phyloP scores from a whole-genome alignment of 2,113 vertebrate genomes.

The Serilophus lunatus region DNA sequence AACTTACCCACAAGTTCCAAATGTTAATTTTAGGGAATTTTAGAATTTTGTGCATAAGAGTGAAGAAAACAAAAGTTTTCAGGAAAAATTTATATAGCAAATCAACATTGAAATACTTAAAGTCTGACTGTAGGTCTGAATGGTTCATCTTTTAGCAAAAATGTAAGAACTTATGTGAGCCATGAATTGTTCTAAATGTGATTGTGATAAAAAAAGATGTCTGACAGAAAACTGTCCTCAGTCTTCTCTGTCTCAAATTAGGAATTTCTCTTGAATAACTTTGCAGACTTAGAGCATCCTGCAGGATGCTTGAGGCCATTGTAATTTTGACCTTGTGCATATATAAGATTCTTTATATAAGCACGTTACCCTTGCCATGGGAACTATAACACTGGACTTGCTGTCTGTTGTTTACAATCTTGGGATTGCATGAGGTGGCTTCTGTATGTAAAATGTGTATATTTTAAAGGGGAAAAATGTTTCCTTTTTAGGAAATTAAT shows the following conservation, averaged over 20 bases:
- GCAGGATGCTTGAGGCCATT: background rate
- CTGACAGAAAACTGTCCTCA: background rate
- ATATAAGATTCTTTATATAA: background rate
- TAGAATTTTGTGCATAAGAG: background rate
- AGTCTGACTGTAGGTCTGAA: background rate
- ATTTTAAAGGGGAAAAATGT: background rate
- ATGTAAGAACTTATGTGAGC: background rate
- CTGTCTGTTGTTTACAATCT: background rate
- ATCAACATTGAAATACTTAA: background rate
- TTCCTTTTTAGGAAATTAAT: background rate
- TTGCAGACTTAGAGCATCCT: background rate
- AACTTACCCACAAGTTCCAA: background rate
- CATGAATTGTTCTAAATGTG: background rate
- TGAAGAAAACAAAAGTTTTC: background rate
- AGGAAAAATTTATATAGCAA: background rate
- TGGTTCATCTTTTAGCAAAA: background rate
- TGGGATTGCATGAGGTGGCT: background rate
- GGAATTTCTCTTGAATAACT: background rate
- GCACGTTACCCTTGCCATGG: background rate
- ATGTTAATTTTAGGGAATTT: background rate
- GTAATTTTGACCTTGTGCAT: background rate
- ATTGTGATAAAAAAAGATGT: background rate
- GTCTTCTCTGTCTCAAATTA: background rate
- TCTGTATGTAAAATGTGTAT: background rate
- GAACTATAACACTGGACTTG: background rate